These are phyloP conservation scores for Poliocrania exsul DNA, from an alignment of 2,797 vertebrate species.

Conservation along the genomic window DNA sequence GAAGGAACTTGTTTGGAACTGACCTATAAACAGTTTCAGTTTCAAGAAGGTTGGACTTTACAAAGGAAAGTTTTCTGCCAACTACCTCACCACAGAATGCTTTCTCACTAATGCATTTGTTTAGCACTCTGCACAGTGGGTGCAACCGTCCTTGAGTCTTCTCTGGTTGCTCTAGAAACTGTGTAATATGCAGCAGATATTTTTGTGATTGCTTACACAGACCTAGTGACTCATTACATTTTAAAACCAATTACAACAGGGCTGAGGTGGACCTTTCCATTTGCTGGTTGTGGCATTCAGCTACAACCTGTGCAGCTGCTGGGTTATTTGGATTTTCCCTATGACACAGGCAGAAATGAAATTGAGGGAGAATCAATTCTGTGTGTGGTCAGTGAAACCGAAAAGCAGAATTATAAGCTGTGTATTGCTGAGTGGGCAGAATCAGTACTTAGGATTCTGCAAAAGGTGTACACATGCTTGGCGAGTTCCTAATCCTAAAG, in stretches of 20 bases:
- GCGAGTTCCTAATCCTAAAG: not conserved
- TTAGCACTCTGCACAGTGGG: not conserved
- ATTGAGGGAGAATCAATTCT: not conserved
- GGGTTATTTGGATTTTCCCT: not conserved
- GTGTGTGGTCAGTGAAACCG: not conserved
- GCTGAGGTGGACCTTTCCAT: not conserved
- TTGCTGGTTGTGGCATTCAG: not conserved
- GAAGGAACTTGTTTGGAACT: not conserved
- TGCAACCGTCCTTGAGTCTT: not conserved
- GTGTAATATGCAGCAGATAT: not conserved
- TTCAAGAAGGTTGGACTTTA: not conserved
- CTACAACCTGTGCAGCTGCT: not conserved
- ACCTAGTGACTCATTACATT: not conserved
- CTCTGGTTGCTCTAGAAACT: not conserved
- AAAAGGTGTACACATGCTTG: not conserved
- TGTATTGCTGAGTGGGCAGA: fast-evolving
- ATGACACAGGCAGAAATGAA: not conserved
- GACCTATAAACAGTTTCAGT: not conserved
- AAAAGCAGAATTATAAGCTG: not conserved
- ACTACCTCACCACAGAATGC: not conserved
- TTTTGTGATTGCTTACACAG: not conserved
- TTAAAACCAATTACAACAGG: not conserved
- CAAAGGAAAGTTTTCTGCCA: not conserved
- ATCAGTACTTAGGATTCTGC: not conserved
- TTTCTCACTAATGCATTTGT: constrained; percentile 11